Base-by-base conservation (phyloP, 2,888 invertebrate genomes). In the Strigamia maritima region DNA sequence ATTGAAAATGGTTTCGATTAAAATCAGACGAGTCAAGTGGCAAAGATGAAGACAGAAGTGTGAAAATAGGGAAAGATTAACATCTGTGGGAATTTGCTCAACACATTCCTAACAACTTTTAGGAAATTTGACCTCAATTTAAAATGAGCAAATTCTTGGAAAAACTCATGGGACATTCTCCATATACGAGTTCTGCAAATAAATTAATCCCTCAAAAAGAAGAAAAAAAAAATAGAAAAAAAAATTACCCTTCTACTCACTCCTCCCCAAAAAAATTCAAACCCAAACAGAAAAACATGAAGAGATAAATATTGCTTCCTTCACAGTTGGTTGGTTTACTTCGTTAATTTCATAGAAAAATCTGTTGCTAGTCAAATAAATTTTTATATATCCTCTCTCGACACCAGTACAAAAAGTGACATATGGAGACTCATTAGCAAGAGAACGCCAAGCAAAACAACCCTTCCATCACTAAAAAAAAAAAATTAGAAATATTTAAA, bases 141-240 rank as follows among this genome's bases (percentile, higher is more conserved):
- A 70, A 70, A 70, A 70, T 70, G 70, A 70, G 70, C 70, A 70
- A 70, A 70, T 70, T 70, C 70, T 70, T 70, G 70, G 70, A 70
- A 70, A 70, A 70, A 70, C 70, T 70, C 70, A 70, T 70, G 70
- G 70, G 70, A 70, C 28, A 70, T 70, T 26, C 54, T 70, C 70
- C 70, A 14, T 70, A 16, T 70, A 70, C 28, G n/a, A 70, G 26
- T 70, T 28, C 24, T 28, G 70, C 26, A 70, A 70, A 70, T 70
- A 70, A 70, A 70, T 70, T 70, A 70, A 70, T 70, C 28, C 70
- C 70, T 70, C 70, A 1, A 70, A 70, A n/a, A 22, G 60, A 70
- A 70, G 28, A 70, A 70, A 70, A 49, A 35, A 35, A 35, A 35
- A 35, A 6, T 35, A 10, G 28, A 65, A 2, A 19, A n/a, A 26